A percentile compares a stretch with the other conserved stretches of the same genome.
These are phyloP conservation scores for Corvus moneduloides DNA, from an alignment of 2,113 vertebrate species.

Conservation along the genomic window DNA sequence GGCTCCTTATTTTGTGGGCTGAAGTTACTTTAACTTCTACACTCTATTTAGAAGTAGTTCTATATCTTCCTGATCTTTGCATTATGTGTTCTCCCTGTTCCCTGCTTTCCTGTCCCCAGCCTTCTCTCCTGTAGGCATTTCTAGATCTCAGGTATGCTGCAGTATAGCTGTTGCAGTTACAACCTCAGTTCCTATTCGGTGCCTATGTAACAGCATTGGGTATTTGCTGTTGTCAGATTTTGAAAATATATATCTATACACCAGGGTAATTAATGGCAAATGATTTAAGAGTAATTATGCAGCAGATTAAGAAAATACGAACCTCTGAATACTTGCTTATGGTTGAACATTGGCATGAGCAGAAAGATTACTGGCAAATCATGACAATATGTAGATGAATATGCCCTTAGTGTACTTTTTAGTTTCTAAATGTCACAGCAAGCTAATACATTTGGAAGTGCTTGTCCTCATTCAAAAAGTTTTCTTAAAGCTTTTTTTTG, in stretches of 20 bases:
- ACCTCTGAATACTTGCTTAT: background rate
- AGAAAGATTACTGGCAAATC: background rate
- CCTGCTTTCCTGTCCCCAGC: background rate
- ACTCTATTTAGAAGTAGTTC: background rate
- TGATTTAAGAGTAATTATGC: background rate
- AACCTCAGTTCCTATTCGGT: background rate
- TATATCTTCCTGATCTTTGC: background rate
- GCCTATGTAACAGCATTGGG: background rate
- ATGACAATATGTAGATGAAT: background rate
- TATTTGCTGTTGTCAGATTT: background rate
- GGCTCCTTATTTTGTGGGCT: background rate
- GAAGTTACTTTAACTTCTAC: background rate
- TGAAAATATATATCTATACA: accelerated
- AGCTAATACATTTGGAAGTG: background rate
- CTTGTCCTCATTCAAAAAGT: background rate
- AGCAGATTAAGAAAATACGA: background rate
- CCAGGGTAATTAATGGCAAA: background rate
- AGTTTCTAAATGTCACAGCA: background rate
- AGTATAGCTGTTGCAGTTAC: background rate
- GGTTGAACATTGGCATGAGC: background rate
- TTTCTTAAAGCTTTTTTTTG: background rate
- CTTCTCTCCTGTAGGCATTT: background rate
- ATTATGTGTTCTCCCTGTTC: accelerated
- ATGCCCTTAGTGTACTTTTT: background rate
- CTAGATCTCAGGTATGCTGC: background rate